These are phyloP conservation scores for Dusona sp. DNA, from an alignment of 2,888 invertebrate species.

Conservation along the genomic window DNA sequence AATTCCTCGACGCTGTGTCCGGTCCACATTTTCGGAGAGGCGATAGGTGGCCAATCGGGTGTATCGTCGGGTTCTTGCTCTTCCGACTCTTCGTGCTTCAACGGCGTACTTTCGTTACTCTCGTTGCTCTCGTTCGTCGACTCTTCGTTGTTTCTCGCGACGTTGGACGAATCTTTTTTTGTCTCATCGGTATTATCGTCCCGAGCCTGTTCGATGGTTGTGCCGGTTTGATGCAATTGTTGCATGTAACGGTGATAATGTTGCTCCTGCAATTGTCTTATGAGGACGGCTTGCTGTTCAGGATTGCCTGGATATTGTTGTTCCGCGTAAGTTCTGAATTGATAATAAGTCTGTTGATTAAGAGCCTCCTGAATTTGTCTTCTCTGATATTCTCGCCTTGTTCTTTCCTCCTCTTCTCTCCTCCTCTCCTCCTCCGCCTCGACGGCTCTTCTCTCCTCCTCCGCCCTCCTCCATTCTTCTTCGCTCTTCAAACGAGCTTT, in stretches of 20 bases:
- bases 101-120: conserved; percentile 71
- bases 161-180: conserved; percentile 69
- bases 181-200: conserved; percentile 69
- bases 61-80: conserved; percentile 72
- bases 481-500: conserved; percentile 88
- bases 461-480: conserved; percentile 86
- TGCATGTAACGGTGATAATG: conserved; percentile 99
- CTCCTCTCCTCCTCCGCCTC: conserved; percentile 82
- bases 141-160: conserved; percentile 78
- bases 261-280: conserved; percentile 98
- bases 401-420: conserved; percentile 88
- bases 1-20: conserved; percentile 94
- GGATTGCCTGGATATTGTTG: conserved; percentile 95
- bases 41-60: conserved; percentile 86
- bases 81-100: conserved; percentile 76
- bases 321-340: conserved; percentile 96
- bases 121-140: conserved; percentile 80
- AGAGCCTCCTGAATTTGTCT: conserved; percentile 97
- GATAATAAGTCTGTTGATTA: conserved; percentile 96
- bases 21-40: conserved; percentile 98
- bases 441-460: conserved; percentile 87
- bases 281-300: conserved; percentile 96
- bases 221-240: conserved; percentile 89
- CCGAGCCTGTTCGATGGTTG: conserved; percentile 80
- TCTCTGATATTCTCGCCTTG: conserved; percentile 88